phyloP scores from a whole-genome alignment of 1,140 invertebrate genomes.

The Meloidogyne exigua region DNA sequence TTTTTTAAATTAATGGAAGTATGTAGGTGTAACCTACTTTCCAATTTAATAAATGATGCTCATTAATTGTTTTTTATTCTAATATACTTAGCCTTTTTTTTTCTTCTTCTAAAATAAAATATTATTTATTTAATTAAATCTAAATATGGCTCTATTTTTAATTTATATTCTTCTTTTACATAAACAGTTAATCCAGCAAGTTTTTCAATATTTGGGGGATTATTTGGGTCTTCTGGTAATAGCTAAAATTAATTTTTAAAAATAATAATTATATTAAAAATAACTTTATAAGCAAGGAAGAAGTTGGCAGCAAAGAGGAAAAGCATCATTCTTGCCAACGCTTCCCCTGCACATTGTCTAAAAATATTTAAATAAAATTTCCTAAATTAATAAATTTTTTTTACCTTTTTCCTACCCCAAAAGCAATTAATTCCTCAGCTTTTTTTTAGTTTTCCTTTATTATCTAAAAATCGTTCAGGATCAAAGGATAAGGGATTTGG shows the following conservation, averaged over 20 bases:
- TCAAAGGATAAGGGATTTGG: conserved; percentile 18
- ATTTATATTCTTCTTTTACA: conserved; percentile 11
- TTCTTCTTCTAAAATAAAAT: no score
- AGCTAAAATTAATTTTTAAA: conserved; percentile 9
- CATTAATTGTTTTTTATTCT: not conserved
- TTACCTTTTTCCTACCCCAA: conserved; percentile 28
- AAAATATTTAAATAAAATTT: not conserved
- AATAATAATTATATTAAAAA: not conserved
- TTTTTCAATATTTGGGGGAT: conserved; percentile 19
- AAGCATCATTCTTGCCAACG: conserved; percentile 35
- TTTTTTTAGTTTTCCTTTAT: conserved; percentile 24
- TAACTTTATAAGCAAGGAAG: conserved; percentile 31
- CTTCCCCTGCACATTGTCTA: conserved; percentile 38
- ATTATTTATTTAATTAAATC: not conserved
- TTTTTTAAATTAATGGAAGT: no score
- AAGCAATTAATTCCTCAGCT: conserved; percentile 28
- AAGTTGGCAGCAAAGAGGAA: conserved; percentile 41
- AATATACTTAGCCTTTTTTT: not conserved
- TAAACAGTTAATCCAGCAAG: conserved; percentile 10
- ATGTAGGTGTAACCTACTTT: no score
- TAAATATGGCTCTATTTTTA: not conserved
- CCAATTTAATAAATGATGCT: not conserved
- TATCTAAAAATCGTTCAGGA: conserved; percentile 28
- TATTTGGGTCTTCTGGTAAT: conserved; percentile 4
- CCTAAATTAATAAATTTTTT: not conserved